Base-by-base conservation (phyloP, 2,888 invertebrate genomes). In the Digitonthophagus gazella region DNA sequence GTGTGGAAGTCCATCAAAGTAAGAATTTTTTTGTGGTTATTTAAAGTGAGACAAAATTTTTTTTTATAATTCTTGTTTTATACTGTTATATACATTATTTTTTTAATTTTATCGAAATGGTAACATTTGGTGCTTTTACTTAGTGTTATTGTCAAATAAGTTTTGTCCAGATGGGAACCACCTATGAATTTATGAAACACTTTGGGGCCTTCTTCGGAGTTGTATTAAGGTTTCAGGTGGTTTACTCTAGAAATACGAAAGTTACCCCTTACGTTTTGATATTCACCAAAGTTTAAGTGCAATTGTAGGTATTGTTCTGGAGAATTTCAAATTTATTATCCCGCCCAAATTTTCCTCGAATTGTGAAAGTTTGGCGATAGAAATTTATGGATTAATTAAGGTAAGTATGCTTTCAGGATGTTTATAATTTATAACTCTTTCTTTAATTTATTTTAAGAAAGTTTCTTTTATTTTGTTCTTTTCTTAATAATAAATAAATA, bases 1-100 rank as follows among this genome's bases (percentile, higher is more conserved):
- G 96, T 98, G 11, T 85, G 96, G 56, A 89, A 92, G 72, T 91
- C 89, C 75, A 89, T 97, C 6, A 88, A 89, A 72, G 88, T 95
- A 71, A 85, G 87, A 72, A 54, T 55, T 14, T 68, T 74, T 6
- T 71, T 70, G 57, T 73, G 69, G 69, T 14, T 11, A 15, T 3
- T 18, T 15, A 16, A 58, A 44, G 2, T 3, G n/a, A n/a, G n/a
- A n/a, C n/a, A n/a, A n/a, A n/a, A n/a, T n/a, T n/a, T n/a, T n/a
- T n/a, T n/a, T n/a, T n/a, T n/a, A n/a, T n/a, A n/a, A n/a, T n/a
- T n/a, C n/a, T n/a, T n/a, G n/a, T n/a, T n/a, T n/a, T n/a, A n/a
- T n/a, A n/a, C n/a, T n/a, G n/a, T n/a, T n/a, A n/a, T n/a, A n/a
- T n/a, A n/a, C n/a, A n/a, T n/a, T n/a, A n/a, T n/a, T n/a, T n/a